These are phyloP conservation scores for Mobula birostris DNA, from an alignment of 2,113 vertebrate species.

Conservation along the genomic window DNA sequence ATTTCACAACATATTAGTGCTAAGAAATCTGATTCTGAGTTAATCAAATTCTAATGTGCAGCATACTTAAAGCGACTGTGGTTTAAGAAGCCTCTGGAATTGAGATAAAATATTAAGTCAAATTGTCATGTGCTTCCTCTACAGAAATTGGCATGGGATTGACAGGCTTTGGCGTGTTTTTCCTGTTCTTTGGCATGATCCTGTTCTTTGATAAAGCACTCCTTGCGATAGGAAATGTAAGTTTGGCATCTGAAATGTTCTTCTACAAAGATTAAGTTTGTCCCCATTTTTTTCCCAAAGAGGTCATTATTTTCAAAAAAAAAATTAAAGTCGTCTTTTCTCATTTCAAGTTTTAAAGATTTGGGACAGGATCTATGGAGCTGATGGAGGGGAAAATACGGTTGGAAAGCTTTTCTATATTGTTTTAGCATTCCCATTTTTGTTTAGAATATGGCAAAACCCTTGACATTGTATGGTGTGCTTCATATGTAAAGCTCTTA, in stretches of 20 bases:
- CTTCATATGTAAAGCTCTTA: background rate
- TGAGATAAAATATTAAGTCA: background rate
- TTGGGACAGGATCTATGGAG: no score
- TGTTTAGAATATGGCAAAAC: background rate
- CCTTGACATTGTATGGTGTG: background rate
- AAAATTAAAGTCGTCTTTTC: no score
- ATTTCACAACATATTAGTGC: no score
- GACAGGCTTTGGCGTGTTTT: conserved; percentile 95
- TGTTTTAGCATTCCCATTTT: background rate
- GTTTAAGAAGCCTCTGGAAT: background rate
- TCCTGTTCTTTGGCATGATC: conserved; percentile 98
- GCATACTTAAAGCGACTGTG: background rate
- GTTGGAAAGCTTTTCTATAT: background rate
- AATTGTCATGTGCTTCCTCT: conserved; percentile 45
- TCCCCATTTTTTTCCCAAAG: background rate
- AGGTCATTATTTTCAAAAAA: no score
- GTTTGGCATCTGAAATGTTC: conserved; percentile 45
- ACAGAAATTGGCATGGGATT: conserved; percentile 95
- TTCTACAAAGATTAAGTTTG: background rate
- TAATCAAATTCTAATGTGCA: background rate
- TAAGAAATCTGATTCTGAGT: background rate
- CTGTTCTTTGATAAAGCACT: conserved; percentile 98
- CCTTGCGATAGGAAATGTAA: conserved; percentile 93
- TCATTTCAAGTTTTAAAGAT: background rate
- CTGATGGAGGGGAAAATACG: background rate